phyloP scores from a whole-genome alignment of 2,888 invertebrate genomes.

The Metalampra italica region DNA sequence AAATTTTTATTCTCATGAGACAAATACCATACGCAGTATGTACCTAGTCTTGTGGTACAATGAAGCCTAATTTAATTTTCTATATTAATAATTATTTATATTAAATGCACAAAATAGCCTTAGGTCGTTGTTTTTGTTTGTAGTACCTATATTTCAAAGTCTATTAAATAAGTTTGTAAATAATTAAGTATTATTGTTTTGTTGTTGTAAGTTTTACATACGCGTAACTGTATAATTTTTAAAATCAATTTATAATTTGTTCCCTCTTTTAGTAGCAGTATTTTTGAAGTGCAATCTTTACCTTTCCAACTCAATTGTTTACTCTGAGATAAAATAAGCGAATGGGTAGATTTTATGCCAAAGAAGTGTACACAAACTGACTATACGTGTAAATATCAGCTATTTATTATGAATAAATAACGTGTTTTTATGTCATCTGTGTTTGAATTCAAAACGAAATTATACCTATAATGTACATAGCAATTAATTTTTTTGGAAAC shows the following conservation, averaged over 20 bases:
- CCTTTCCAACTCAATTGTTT: constrained; percentile 20
- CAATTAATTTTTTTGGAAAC: too few species aligned
- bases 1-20: too few species aligned
- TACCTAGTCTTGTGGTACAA: neutral
- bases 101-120: constrained; percentile 7
- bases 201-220: constrained; percentile 40
- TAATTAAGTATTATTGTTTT: constrained; percentile 25
- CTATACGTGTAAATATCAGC: constrained; percentile 51
- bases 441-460: constrained; percentile 18
- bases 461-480: too few species aligned
- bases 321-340: constrained; percentile 28
- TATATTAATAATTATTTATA: neutral
- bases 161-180: constrained; percentile 19
- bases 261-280: constrained; percentile 45
- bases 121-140: constrained; percentile 18
- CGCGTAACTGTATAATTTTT: constrained; percentile 22
- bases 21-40: neutral
- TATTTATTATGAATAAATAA: constrained; percentile 44
- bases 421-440: constrained; percentile 1
- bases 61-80: neutral
- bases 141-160: constrained; percentile 18
- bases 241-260: constrained; percentile 4
- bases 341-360: constrained; percentile 69
- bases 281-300: constrained; percentile 68
- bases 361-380: constrained; percentile 66